A percentile compares a stretch with the other conserved stretches of the same genome.
Conservation (phyloP, 2,888 invertebrate species). For the Amblyjoppa fuscipennis region DNA sequence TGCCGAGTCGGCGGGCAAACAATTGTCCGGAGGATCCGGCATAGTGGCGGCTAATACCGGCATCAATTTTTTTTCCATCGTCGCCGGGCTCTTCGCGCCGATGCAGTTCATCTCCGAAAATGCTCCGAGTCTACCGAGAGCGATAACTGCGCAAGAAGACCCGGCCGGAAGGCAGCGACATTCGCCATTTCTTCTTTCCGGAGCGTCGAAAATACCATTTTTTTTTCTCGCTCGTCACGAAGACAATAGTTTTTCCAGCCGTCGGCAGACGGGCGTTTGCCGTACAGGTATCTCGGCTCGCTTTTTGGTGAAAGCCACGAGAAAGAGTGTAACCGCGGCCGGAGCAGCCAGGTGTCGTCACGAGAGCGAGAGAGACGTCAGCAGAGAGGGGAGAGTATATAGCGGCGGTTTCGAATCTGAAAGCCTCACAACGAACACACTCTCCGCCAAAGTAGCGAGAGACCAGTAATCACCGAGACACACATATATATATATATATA, state of each 20-base stretch:
- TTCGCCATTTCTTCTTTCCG: too few species aligned
- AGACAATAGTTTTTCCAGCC: conserved; percentile 58
- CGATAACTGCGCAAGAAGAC: background rate
- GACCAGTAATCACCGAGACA: background rate
- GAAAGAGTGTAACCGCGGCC: conserved; percentile 49
- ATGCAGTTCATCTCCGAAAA: background rate
- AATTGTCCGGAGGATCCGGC: conserved; percentile 57
- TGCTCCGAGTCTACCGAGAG: background rate
- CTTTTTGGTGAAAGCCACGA: conserved; percentile 81
- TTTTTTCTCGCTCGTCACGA: background rate
- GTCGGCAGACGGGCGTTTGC: conserved; percentile 9
- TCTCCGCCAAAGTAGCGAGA: conserved; percentile 76
- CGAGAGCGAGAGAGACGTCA: conserved; percentile 55
- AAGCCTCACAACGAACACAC: conserved; percentile 82
- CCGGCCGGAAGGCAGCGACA: background rate
- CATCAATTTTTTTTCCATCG: background rate
- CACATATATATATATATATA: background rate
- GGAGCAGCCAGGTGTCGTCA: conserved; percentile 50
- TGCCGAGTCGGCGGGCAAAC: conserved; percentile 42
- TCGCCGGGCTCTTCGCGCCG: background rate
- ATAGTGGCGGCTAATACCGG: background rate
- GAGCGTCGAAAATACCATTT: conserved; percentile 5
- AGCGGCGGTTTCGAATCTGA: conserved; percentile 82
- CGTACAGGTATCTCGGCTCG: conserved; percentile 51
- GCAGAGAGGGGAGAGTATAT: conserved; percentile 84